Evolutionary conservation across 2,888 invertebrate genomes (phyloP).

Genomic region (Acronicta leporina): DNA sequence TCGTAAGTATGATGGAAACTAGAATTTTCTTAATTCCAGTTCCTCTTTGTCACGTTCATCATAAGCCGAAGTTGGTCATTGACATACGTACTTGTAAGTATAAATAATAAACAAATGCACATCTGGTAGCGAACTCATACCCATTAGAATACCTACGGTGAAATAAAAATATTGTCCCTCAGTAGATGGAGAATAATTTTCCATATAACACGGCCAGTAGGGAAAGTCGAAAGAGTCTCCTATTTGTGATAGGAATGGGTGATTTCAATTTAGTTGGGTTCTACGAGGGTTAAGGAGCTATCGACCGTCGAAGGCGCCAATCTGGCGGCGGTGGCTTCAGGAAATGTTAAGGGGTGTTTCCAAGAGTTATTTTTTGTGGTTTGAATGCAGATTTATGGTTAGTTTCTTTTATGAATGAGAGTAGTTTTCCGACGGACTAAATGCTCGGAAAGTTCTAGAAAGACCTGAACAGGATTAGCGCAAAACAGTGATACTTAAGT

Average conservation of each 20-base stretch:
- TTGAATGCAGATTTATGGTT: slow-evolving; percentile 9
- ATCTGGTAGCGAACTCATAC: slow-evolving; percentile 49
- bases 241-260: not conserved
- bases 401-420: not conserved
- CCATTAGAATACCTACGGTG: slow-evolving; percentile 34
- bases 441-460: too few relatives aligned
- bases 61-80: too few relatives aligned
- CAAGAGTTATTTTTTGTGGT: slow-evolving; percentile 18
- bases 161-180: slow-evolving; percentile 33
- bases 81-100: too few relatives aligned
- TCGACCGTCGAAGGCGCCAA: slow-evolving; percentile 74
- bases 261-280: slow-evolving; percentile 46
- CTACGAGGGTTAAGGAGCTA: slow-evolving; percentile 59
- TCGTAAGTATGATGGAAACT: too few relatives aligned
- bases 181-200: slow-evolving; percentile 2
- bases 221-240: slow-evolving; percentile 2
- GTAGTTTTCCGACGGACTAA: too few relatives aligned
- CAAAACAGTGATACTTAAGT: too few relatives aligned
- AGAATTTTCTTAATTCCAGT: too few relatives aligned
- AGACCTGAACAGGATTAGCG: too few relatives aligned
- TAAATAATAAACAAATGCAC: slow-evolving; percentile 54
- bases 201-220: slow-evolving; percentile 32
- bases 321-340: slow-evolving; percentile 65
- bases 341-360: slow-evolving; percentile 49
- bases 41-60: too few relatives aligned